Conservation (phyloP, 2,888 invertebrate species). For the Neuroscelio doddi region DNA sequence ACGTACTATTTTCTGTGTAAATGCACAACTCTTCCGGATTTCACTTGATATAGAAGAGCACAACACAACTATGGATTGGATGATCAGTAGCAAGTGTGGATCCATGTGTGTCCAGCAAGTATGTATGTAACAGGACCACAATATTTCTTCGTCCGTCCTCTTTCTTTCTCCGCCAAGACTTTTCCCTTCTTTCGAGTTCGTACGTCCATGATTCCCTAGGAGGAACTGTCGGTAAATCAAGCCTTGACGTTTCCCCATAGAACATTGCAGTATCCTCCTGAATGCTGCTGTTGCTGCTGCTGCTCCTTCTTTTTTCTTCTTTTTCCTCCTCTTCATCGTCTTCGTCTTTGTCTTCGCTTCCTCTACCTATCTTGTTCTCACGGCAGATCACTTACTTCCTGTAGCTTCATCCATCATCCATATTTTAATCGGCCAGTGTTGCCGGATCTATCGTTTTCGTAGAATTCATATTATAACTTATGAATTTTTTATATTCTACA, state of each 20-base stretch:
- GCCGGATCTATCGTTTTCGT: conserved; percentile 5
- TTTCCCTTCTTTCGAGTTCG: conserved; percentile 27
- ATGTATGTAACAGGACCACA: conserved; percentile 40
- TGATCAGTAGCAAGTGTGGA: conserved; percentile 29
- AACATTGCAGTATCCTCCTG: conserved; percentile 42
- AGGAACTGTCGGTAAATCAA: conserved; percentile 48
- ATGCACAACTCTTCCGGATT: conserved; percentile 33
- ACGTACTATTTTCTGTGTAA: conserved; percentile 2
- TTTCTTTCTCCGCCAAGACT: conserved; percentile 27
- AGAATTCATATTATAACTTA: too few species aligned
- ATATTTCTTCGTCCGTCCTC: conserved; percentile 39
- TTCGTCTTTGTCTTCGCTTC: conserved; percentile 43
- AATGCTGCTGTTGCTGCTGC: conserved; percentile 43
- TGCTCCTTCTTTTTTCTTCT: conserved; percentile 14
- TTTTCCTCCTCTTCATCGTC: conserved; percentile 23
- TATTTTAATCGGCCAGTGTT: conserved; percentile 46
- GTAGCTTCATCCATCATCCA: conserved; percentile 46
- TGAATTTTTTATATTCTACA: too few species aligned
- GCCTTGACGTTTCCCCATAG: conserved; percentile 47
- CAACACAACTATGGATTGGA: conserved; percentile 14
- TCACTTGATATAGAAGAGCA: too few species aligned
- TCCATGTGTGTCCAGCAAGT: conserved; percentile 10
- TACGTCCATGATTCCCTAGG: conserved; percentile 44
- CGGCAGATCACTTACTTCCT: conserved; percentile 43
- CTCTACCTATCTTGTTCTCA: conserved; percentile 40